A percentile compares a stretch with the other conserved stretches of the same genome.
phyloP scores from a whole-genome alignment of 2,797 vertebrate species.

The Crocidura indochinensis region DNA sequence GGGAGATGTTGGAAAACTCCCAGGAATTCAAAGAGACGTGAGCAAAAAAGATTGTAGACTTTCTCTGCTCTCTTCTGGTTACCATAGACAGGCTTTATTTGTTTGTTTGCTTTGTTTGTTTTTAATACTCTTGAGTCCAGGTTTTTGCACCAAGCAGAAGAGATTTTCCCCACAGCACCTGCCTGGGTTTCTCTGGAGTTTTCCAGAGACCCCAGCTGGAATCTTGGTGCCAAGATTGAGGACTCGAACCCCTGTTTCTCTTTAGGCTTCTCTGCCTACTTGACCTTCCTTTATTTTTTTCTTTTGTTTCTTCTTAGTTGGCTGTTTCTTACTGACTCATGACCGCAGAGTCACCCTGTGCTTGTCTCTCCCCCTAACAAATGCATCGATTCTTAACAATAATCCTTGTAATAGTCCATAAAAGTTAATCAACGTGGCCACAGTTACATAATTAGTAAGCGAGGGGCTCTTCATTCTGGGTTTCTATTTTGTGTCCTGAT shows the following conservation, averaged over 20 bases:
- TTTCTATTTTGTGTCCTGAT: no score
- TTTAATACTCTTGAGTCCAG: background rate
- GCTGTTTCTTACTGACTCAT: no score
- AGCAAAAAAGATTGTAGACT: constrained; percentile 28
- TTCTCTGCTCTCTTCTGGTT: constrained; percentile 20
- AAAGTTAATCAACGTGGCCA: no score
- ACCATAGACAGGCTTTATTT: background rate
- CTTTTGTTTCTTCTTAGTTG: no score
- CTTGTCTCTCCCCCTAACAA: no score
- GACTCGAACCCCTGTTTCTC: background rate
- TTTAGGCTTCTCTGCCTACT: no score
- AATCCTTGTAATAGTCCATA: no score
- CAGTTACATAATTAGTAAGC: no score
- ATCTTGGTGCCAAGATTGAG: background rate
- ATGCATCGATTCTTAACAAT: no score
- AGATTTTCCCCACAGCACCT: background rate
- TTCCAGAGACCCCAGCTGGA: background rate
- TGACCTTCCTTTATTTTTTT: no score
- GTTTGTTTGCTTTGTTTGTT: background rate
- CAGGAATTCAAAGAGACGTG: constrained; percentile 25
- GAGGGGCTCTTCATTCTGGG: no score
- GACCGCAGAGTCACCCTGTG: no score
- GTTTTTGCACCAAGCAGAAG: background rate
- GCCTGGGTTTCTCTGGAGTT: background rate
- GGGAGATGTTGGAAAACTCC: constrained; percentile 30